phyloP scores from a whole-genome alignment of 2,113 vertebrate species.

The Passer montanus region DNA sequence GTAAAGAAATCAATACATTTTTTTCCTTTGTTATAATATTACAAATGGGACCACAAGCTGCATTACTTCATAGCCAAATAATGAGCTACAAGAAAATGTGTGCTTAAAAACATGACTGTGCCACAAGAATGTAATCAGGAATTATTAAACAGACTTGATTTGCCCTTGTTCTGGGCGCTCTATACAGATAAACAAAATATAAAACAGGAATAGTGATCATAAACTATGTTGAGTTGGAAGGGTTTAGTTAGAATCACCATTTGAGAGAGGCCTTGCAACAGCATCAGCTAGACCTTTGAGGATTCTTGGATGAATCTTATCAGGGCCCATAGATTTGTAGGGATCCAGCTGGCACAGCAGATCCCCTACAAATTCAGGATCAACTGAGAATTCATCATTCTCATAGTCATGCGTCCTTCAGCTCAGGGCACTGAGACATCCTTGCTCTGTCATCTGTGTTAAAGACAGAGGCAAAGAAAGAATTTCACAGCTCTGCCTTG shows the following conservation, averaged over 20 bases:
- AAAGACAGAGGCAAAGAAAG: neutral
- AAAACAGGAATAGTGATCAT: neutral
- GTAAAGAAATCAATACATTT: neutral
- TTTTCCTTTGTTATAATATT: neutral
- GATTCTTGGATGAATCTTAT: neutral
- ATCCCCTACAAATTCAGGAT: neutral
- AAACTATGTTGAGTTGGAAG: neutral
- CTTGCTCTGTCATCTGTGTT: neutral
- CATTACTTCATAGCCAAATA: neutral
- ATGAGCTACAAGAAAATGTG: neutral
- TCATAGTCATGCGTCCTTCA: neutral
- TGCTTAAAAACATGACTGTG: neutral
- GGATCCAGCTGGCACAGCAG: neutral
- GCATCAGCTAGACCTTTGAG: neutral
- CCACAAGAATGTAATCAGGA: neutral
- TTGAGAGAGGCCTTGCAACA: neutral
- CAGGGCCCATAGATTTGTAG: neutral
- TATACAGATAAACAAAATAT: neutral
- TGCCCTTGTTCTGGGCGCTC: neutral
- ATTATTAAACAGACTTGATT: neutral
- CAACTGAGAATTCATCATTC: neutral
- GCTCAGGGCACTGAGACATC: fast-evolving
- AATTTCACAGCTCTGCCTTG: neutral
- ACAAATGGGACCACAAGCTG: neutral
- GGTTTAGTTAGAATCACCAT: neutral